Conservation (phyloP, 2,113 vertebrate species). For the Nannospalax galili region DNA sequence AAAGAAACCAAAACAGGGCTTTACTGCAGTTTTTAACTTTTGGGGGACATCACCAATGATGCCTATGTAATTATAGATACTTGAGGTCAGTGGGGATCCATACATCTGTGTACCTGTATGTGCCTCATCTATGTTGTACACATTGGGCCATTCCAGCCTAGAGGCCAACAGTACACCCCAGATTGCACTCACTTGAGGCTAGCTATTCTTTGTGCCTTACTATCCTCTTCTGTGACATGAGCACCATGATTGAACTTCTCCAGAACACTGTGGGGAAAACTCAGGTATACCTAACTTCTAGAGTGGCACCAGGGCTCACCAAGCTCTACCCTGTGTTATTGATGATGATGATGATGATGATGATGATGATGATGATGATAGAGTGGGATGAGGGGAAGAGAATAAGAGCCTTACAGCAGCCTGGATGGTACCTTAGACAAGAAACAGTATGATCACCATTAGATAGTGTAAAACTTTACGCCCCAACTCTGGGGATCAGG, state of each 20-base stretch:
- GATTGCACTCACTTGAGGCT: background rate
- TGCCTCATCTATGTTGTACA: background rate
- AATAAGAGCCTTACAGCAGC: background rate
- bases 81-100: accelerated
- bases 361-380: accelerated
- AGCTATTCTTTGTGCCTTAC: background rate
- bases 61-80: background rate
- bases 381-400: accelerated
- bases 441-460: background rate
- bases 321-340: background rate
- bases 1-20: background rate
- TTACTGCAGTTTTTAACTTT: background rate
- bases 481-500: background rate
- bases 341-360: accelerated
- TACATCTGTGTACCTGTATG: background rate
- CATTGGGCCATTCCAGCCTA: too few relatives aligned
- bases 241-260: too few relatives aligned
- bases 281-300: background rate
- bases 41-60: too few relatives aligned
- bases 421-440: accelerated
- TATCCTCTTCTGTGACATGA: background rate
- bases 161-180: background rate
- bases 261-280: background rate
- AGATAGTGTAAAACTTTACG: background rate
- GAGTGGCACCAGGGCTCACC: accelerated